Conservation (phyloP, 2,888 invertebrate genomes). For the Leptogaster cylindrica region DNA sequence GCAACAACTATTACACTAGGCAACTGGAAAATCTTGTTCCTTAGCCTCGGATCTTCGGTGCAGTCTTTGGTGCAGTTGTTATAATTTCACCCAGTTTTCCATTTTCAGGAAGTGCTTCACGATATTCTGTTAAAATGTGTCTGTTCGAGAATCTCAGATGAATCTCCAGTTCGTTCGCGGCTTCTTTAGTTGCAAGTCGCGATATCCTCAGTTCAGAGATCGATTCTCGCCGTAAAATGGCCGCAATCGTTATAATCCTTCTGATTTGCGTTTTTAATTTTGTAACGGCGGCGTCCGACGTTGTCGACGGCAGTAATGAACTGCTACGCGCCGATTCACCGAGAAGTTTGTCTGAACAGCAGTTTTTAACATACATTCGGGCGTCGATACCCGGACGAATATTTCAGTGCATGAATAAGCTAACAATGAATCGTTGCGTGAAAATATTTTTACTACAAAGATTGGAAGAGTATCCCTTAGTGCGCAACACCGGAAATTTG, state of each 20-base stretch:
- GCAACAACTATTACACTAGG: too few relatives aligned
- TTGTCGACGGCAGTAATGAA: too few relatives aligned
- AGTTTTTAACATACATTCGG: constrained; percentile 56
- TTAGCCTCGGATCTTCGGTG: neutral
- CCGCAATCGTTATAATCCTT: too few relatives aligned
- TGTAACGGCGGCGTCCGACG: too few relatives aligned
- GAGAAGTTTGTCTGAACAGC: too few relatives aligned
- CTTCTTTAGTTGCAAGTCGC: too few relatives aligned
- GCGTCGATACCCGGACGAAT: constrained; percentile 59
- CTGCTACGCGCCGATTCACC: too few relatives aligned
- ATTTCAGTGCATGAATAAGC: constrained; percentile 58
- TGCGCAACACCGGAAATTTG: constrained; percentile 45
- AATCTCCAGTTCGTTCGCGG: neutral
- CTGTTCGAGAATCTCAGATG: neutral
- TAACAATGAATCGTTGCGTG: constrained; percentile 65
- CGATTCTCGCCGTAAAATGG: too few relatives aligned
- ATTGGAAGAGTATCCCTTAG: constrained; percentile 57
- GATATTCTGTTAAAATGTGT: too few relatives aligned
- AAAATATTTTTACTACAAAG: constrained; percentile 66
- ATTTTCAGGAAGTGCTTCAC: neutral
- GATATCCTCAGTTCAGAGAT: too few relatives aligned
- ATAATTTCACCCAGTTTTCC: neutral
- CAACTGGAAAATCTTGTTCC: neutral
- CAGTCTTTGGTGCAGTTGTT: neutral
- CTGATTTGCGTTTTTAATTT: too few relatives aligned